These are phyloP conservation scores for Junco hyemalis DNA, from an alignment of 2,113 vertebrate genomes.

Conservation along the genomic window DNA sequence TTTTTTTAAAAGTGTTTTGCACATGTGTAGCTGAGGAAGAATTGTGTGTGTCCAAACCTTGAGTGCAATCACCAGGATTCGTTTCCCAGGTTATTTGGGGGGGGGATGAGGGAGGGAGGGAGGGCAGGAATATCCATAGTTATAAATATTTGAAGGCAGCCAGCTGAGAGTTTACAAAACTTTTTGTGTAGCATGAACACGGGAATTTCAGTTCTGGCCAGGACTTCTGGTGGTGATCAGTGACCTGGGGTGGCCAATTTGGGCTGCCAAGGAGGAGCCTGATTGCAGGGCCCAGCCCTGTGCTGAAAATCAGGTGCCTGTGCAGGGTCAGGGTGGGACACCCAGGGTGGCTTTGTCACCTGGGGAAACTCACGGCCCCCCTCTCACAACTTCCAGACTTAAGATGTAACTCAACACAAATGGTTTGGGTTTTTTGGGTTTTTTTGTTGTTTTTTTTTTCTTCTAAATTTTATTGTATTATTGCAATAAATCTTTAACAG, in stretches of 20 bases:
- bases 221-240: background rate
- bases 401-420: slow-evolving; percentile 51
- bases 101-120: background rate
- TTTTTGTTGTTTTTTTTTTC: background rate
- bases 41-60: background rate
- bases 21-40: slow-evolving; percentile 28
- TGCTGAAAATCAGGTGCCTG: background rate
- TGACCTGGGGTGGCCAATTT: background rate
- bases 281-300: background rate
- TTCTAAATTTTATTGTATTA: slow-evolving; percentile 76
- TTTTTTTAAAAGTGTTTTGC: slow-evolving; percentile 42
- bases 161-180: background rate
- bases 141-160: background rate
- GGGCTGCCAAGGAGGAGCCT: background rate
- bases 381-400: slow-evolving; percentile 2
- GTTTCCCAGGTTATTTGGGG: background rate
- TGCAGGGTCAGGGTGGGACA: background rate
- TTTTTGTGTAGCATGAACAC: background rate
- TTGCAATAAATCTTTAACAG: slow-evolving; percentile 80
- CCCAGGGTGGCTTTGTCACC: background rate
- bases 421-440: background rate
- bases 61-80: background rate
- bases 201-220: background rate
- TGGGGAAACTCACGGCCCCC: background rate
- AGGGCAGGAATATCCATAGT: background rate